phyloP scores from a whole-genome alignment of 2,888 invertebrate genomes.

The Abrostola triplasia region DNA sequence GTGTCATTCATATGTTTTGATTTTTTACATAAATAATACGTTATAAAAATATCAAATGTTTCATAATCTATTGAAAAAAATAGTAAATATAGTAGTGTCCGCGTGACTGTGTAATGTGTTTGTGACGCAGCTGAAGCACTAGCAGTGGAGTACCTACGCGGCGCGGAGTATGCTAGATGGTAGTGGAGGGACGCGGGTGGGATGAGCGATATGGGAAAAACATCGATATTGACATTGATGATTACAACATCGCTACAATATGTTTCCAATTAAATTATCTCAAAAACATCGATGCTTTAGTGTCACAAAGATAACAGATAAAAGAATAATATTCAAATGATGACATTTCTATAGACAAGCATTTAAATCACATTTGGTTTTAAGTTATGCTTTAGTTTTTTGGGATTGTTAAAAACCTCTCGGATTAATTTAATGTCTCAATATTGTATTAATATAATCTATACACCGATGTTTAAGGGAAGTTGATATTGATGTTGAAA shows the following conservation, averaged over 20 bases:
- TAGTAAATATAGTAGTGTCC: conserved; percentile 27
- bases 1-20: conserved; percentile 66
- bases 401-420: not conserved
- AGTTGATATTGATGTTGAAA: not conserved
- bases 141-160: conserved; percentile 34
- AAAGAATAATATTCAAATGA: not conserved
- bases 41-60: conserved; percentile 59
- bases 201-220: conserved; percentile 4
- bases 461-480: not conserved
- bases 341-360: not conserved
- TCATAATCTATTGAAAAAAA: conserved; percentile 43
- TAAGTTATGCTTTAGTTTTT: not conserved
- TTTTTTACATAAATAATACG: conserved; percentile 57
- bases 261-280: not conserved
- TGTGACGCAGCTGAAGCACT: conserved; percentile 37
- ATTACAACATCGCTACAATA: conserved; percentile 1
- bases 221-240: conserved; percentile 5
- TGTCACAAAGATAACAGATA: conserved; percentile 4
- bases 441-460: not conserved
- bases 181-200: conserved; percentile 70
- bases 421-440: not conserved
- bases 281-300: not conserved
- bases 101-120: conserved; percentile 54
- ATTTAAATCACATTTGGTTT: not conserved
- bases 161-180: conserved; percentile 67